A percentile compares a stretch with the other conserved stretches of the same genome.
Conservation (phyloP, 2,797 vertebrate genomes). For the Chaetophractus vellerosus region DNA sequence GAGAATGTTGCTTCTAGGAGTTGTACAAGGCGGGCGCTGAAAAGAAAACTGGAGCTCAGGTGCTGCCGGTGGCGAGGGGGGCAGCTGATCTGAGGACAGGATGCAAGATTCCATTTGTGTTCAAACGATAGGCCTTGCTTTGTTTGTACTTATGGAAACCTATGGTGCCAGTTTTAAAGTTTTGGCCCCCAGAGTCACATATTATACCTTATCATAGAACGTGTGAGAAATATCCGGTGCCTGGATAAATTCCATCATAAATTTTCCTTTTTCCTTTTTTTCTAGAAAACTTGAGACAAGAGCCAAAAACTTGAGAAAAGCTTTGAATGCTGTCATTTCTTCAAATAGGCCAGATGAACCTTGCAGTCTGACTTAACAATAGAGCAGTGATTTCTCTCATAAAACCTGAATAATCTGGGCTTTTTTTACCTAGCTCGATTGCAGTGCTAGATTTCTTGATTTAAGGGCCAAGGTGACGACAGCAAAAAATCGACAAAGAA, state of each 20-base stretch:
- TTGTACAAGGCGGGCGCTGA: no score
- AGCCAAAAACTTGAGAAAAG: slow-evolving; percentile 12
- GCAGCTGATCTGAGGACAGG: no score
- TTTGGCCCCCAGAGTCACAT: background rate
- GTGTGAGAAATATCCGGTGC: background rate
- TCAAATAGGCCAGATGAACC: background rate
- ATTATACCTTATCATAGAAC: background rate
- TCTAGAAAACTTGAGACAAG: slow-evolving; percentile 10
- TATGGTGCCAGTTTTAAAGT: background rate
- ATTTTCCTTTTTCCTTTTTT: background rate
- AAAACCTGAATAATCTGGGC: slow-evolving; percentile 22
- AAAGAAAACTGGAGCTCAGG: background rate
- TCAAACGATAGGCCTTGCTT: background rate
- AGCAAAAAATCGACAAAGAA: slow-evolving; percentile 39
- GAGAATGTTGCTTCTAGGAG: background rate
- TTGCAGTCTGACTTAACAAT: slow-evolving; percentile 47
- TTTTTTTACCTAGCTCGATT: slow-evolving; percentile 57
- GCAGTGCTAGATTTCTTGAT: slow-evolving; percentile 14
- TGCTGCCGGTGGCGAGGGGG: no score
- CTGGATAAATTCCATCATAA: background rate
- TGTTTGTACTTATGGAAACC: background rate
- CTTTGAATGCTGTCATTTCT: background rate
- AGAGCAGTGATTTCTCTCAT: slow-evolving; percentile 40
- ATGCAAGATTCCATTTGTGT: background rate
- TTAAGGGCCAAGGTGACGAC: slow-evolving; percentile 37